A percentile compares a stretch with the other conserved stretches of the same genome.
Evolutionary conservation across 2,797 vertebrate genomes (phyloP).

Genomic region (Platyrinchus mystaceus): DNA sequence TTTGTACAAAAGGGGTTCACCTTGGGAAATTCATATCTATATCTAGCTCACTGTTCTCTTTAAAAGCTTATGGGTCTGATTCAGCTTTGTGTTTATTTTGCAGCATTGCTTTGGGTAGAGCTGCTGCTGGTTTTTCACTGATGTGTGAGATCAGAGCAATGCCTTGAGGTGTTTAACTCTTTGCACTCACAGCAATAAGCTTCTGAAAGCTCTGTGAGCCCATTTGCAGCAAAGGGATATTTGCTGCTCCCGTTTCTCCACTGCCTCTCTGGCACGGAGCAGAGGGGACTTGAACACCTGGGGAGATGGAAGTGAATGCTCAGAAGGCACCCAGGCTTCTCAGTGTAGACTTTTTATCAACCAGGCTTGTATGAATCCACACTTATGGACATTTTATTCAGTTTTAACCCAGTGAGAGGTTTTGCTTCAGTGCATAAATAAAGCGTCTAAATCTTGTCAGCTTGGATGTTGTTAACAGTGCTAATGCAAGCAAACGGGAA

Average conservation of each 20-base stretch:
- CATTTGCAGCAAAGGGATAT: neutral
- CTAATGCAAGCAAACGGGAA: neutral
- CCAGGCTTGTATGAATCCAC: neutral
- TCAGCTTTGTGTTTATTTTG: conserved; percentile 5
- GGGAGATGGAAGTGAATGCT: neutral
- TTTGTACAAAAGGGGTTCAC: conserved; percentile 17
- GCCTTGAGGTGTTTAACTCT: conserved; percentile 49
- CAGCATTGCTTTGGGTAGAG: conserved; percentile 29
- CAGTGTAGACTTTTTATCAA: neutral
- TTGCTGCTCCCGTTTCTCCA: rapidly evolving
- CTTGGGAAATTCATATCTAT: conserved; percentile 8
- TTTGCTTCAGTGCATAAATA: neutral
- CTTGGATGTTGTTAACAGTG: neutral
- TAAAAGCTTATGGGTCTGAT: neutral
- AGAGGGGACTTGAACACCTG: neutral
- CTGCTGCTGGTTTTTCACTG: conserved; percentile 42
- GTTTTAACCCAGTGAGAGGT: neutral
- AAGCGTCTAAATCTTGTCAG: neutral
- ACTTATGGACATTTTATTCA: neutral
- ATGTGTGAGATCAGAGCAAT: conserved; percentile 51
- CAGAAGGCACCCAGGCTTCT: neutral
- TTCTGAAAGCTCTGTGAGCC: neutral
- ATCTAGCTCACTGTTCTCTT: neutral
- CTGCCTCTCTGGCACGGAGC: neutral
- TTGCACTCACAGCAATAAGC: neutral